Conservation (phyloP, 2,113 vertebrate species). For the western clawed frog (Xenopus tropicalis) region UCB_Xtro_10.0 CM004443.2:172883001-172883500, state of each 20-base stretch:
- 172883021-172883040: constrained; percentile 47
- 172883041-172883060: constrained; percentile 38
- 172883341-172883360: too few species aligned
- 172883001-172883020: constrained; percentile 48
- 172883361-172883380: too few species aligned
- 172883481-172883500: too few species aligned
- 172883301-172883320: too few species aligned
- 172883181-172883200: constrained; percentile 82
- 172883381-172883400: too few species aligned
- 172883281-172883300: too few species aligned
- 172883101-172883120: constrained; percentile 67
- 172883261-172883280: too few species aligned
- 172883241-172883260: neutral
- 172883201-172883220: constrained; percentile 81
- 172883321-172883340: too few species aligned
- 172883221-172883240: constrained; percentile 38
- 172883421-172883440: too few species aligned
- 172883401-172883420: too few species aligned
- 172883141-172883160: constrained; percentile 81
- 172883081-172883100: constrained; percentile 68
- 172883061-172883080: constrained; percentile 54
- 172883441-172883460: too few species aligned
- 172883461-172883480: too few species aligned
- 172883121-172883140: constrained; percentile 62
- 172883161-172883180: constrained; percentile 77